A percentile compares a stretch with the other conserved stretches of the same genome.
Evolutionary conservation across 92 coral and sea anemone genomes (phyloP).

Genomic region (Pocillopora grandis): DNA sequence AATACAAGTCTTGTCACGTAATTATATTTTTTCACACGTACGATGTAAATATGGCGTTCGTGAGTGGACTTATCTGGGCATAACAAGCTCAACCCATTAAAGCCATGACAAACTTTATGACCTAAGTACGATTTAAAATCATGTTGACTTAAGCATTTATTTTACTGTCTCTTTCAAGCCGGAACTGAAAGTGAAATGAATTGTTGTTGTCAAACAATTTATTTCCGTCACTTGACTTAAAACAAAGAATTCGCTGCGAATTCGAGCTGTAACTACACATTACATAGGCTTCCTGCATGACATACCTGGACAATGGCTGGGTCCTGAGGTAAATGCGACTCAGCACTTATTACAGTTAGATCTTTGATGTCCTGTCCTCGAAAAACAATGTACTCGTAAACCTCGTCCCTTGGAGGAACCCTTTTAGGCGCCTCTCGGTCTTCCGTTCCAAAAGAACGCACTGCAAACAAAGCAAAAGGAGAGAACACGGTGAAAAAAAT

Average conservation of each 20-base stretch:
- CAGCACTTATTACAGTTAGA: conserved; percentile 11
- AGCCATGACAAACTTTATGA: neutral
- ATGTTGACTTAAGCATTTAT: neutral
- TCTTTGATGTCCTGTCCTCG: conserved; percentile 97
- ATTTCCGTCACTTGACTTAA: neutral
- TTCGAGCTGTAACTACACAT: neutral
- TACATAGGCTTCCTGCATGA: neutral
- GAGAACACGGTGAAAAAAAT: neutral
- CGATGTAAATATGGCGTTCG: no score
- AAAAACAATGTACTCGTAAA: conserved; percentile 94
- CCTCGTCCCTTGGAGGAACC: conserved; percentile 84
- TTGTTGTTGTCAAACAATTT: neutral
- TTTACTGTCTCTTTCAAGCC: neutral
- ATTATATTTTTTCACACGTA: no score
- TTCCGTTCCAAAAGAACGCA: conserved; percentile 97
- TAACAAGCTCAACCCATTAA: neutral
- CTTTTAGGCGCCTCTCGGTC: conserved; percentile 75
- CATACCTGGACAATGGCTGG: conserved; percentile 88
- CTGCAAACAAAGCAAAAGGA: conserved; percentile 35
- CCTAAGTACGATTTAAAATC: neutral
- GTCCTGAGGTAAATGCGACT: conserved; percentile 63
- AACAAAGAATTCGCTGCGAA: neutral
- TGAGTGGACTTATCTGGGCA: neutral
- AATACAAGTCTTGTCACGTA: no score
- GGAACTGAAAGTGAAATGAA: neutral